Conservation (phyloP, 2,797 vertebrate species). For the Mormyrus hasselquistii region DNA sequence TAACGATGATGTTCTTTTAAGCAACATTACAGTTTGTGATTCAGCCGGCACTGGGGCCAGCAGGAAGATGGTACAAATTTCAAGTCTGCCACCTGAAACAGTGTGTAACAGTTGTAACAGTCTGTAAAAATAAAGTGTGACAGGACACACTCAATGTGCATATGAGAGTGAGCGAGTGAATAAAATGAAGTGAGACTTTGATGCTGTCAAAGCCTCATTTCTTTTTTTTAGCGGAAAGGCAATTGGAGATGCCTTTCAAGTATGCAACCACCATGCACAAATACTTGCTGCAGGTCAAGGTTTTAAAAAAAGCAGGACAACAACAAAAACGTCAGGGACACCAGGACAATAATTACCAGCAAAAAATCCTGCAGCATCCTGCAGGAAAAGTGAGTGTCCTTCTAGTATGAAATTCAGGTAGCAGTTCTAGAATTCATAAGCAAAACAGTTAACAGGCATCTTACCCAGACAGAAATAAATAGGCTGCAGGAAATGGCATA, state of each 20-base stretch:
- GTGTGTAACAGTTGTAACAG: not conserved
- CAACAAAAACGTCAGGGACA: not conserved
- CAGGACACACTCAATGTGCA: not conserved
- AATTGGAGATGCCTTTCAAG: not conserved
- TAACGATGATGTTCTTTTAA: not conserved
- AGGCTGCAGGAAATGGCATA: not conserved
- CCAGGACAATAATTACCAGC: not conserved
- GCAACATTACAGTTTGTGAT: not conserved
- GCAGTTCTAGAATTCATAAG: not conserved
- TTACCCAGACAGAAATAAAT: not conserved
- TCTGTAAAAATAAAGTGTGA: not conserved
- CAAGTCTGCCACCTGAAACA: not conserved
- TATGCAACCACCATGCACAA: not conserved
- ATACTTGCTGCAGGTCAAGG: not conserved
- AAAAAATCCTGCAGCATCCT: not conserved
- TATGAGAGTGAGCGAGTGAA: not conserved
- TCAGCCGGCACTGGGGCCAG: not conserved
- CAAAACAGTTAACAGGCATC: not conserved
- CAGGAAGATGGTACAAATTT: not conserved
- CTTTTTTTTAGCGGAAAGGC: not conserved
- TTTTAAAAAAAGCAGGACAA: not conserved
- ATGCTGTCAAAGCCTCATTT: not conserved
- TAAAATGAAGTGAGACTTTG: not conserved
- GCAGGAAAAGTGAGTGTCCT: not conserved
- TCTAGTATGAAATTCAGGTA: not conserved